phyloP scores from a whole-genome alignment of 2,113 vertebrate species.

The Myotis davidii region DNA sequence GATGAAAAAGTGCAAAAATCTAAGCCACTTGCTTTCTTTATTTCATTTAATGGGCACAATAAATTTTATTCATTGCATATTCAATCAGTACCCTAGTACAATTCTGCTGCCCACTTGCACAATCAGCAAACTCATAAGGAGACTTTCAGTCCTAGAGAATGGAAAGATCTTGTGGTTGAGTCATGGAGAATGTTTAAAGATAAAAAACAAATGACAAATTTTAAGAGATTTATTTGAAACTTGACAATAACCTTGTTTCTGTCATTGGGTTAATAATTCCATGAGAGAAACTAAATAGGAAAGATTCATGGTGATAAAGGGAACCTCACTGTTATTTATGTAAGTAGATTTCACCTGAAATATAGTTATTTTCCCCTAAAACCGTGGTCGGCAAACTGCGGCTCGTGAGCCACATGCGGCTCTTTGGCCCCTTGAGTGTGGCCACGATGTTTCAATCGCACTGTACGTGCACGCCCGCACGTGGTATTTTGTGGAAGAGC shows the following conservation, averaged over 20 bases:
- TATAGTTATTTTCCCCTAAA: neutral
- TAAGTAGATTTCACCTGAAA: neutral
- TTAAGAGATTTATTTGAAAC: neutral
- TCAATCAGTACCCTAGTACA: neutral
- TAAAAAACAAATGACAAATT: neutral
- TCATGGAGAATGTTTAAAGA: neutral
- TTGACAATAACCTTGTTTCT: neutral
- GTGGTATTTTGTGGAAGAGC: too few species aligned
- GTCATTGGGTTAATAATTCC: neutral
- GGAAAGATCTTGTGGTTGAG: neutral
- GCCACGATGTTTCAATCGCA: too few species aligned
- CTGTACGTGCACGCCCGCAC: too few species aligned
- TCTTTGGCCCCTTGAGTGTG: too few species aligned
- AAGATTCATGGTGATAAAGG: neutral
- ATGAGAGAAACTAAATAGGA: neutral
- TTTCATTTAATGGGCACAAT: neutral
- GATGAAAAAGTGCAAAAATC: neutral
- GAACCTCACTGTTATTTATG: neutral
- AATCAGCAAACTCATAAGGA: neutral
- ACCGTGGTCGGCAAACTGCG: neutral
- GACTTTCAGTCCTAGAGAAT: neutral
- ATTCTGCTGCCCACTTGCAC: neutral
- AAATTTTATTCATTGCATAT: neutral
- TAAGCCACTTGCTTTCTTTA: neutral
- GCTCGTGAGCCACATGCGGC: too few species aligned